Base-by-base conservation (phyloP, 2,113 vertebrate species). In the Catharus fuscescens region DNA sequence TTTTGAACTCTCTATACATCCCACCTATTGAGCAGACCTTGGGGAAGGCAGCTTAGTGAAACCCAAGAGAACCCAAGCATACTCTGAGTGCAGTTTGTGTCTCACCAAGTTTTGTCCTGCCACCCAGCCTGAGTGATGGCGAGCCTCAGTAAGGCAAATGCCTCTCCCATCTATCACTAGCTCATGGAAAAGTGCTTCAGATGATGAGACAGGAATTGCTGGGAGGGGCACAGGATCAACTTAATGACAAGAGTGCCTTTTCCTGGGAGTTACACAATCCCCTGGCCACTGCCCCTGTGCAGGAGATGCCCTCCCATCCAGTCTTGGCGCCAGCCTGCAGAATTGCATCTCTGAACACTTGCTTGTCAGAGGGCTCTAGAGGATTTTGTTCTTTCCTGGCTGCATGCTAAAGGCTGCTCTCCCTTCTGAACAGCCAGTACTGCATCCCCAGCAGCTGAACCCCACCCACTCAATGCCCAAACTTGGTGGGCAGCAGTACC, bases 321-420 rank as follows among this genome's bases (percentile, higher is more conserved):
- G 34, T 4, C 69, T 12, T 2, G 1, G 69, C 0, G 0, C 2
- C 14, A 86, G 59, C 32, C 62, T 38, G 64, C 9, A 34, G 56
- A 64, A 87, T 11, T 60, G 10, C 3, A 47, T 36, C 26, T 0
- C 0, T 5, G 32, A 88, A 40, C 57, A 8, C 28, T 42, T 21
- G 34, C 24, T 88, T 47, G 8, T 86, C 82, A 83, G 76, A 90
- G 64, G 83, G 91, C 76, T 89, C 87, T 42, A 56, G 80, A 95
- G 78, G 73, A 89, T 79, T 87, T 82, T 47, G 15, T 1, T 66
- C 34, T 44, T 45, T 25, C 80, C 80, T 74, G 77, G 14, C 77
- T 91, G 78, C 13, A 5, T 26, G 47, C 83, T 91, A 23, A 61
- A 92, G 86, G 77, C 77, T 81, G 72, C 45, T 67, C 61, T 74